These are phyloP conservation scores for Thalassophryne amazonica DNA, from an alignment of 2,797 vertebrate species.

Conservation along the genomic window DNA sequence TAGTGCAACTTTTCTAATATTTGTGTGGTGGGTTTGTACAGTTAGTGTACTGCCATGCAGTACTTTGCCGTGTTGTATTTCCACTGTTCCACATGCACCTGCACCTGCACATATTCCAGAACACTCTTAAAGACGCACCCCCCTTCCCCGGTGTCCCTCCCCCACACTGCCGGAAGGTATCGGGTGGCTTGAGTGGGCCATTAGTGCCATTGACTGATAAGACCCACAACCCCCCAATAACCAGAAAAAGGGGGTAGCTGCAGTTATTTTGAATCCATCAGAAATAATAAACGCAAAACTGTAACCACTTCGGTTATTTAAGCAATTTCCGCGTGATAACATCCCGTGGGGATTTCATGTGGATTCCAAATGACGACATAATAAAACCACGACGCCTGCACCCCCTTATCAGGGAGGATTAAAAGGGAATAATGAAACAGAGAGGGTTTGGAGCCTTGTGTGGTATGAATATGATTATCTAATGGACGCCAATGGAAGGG, in stretches of 20 bases:
- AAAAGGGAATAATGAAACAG: conserved; percentile 78
- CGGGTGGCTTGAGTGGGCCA: conserved; percentile 68
- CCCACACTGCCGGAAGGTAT: conserved; percentile 58
- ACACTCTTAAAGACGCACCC: conserved; percentile 16
- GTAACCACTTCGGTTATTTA: conserved; percentile 79
- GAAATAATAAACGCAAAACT: conserved; percentile 80
- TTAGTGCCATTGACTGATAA: conserved; percentile 76
- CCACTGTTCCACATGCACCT: neutral
- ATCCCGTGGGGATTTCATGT: conserved; percentile 73
- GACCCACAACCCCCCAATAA: conserved; percentile 53
- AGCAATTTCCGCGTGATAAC: conserved; percentile 78
- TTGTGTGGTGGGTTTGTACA: too few relatives aligned
- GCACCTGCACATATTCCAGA: conserved; percentile 34
- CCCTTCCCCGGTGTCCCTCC: neutral
- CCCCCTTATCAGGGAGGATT: conserved; percentile 79
- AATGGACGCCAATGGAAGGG: conserved; percentile 76
- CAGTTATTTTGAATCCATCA: conserved; percentile 76
- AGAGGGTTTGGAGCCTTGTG: conserved; percentile 79
- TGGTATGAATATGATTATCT: conserved; percentile 85
- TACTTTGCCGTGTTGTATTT: neutral
- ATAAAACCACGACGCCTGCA: conserved; percentile 73
- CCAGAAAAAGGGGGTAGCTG: conserved; percentile 67
- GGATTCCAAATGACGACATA: conserved; percentile 79
- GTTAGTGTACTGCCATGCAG: too few relatives aligned
- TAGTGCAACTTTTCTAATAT: too few relatives aligned